Percentiles rank a stretch among this genome's conserved stretches.
phyloP scores from a whole-genome alignment of 2,888 invertebrate genomes.

The Tetranychus truncatus region DNA sequence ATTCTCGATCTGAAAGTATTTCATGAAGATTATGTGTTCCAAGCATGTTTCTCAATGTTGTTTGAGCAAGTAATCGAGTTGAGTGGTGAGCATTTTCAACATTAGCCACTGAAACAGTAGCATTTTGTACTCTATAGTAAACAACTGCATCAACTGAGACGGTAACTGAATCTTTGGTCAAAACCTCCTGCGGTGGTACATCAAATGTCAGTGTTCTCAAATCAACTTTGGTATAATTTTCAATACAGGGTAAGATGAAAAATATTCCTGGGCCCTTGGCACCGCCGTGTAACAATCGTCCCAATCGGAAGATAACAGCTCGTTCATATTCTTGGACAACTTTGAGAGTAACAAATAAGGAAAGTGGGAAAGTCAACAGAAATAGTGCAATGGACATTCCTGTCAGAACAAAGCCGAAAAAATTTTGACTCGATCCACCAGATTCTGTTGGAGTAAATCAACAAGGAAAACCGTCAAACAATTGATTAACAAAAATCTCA shows the following conservation, averaged over 20 bases:
- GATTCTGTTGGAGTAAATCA: neutral
- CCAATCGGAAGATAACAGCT: slow-evolving; percentile 59
- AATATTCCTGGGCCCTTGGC: slow-evolving; percentile 60
- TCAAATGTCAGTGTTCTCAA: slow-evolving; percentile 36
- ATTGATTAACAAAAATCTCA: neutral
- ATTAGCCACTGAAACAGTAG: slow-evolving; percentile 89
- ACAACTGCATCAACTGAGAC: slow-evolving; percentile 31
- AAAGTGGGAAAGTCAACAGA: slow-evolving; percentile 61
- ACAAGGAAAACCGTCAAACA: neutral
- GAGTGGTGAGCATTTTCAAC: slow-evolving; percentile 91
- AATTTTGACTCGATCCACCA: neutral
- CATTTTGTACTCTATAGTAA: slow-evolving; percentile 55
- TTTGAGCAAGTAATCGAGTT: slow-evolving; percentile 54
- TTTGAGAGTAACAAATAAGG: slow-evolving; percentile 80
- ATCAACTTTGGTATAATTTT: slow-evolving; percentile 35
- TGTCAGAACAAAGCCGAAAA: slow-evolving; percentile 3
- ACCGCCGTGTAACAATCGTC: slow-evolving; percentile 67
- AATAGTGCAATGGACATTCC: neutral
- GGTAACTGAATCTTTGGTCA: slow-evolving; percentile 30
- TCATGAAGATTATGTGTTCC: slow-evolving; percentile 88
- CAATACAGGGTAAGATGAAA: slow-evolving; percentile 41
- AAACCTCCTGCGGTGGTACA: slow-evolving; percentile 36
- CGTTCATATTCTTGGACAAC: slow-evolving; percentile 90
- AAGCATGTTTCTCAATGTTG: slow-evolving; percentile 60
- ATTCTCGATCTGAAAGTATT: slow-evolving; percentile 85